These are phyloP conservation scores for Nesidiocoris tenuis DNA, from an alignment of 2,888 invertebrate genomes.

Conservation along the genomic window DNA sequence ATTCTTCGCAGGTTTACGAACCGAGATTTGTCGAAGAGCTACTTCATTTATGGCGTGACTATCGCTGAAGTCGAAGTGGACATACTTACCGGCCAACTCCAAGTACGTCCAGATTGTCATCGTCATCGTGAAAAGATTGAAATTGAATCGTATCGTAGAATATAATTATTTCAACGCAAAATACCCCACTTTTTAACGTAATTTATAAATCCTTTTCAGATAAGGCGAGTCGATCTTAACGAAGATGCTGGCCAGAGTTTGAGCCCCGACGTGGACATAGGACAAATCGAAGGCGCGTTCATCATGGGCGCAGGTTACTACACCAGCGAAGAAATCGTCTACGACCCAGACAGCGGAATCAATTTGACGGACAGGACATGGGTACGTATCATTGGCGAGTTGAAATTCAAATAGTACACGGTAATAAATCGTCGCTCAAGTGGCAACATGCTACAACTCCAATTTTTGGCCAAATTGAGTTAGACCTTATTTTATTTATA, in stretches of 20 bases:
- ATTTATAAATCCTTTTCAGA: slow-evolving; percentile 55
- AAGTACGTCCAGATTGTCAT: slow-evolving; percentile 23
- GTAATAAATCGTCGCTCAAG: no score
- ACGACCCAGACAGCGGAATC: slow-evolving; percentile 64
- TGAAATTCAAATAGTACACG: no score
- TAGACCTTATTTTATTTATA: no score
- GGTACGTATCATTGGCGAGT: no score
- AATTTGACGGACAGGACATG: slow-evolving; percentile 75
- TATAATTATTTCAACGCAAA: no score
- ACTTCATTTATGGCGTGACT: slow-evolving; percentile 65
- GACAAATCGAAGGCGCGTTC: slow-evolving; percentile 60
- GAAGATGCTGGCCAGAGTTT: slow-evolving; percentile 75
- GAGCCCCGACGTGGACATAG: slow-evolving; percentile 66
- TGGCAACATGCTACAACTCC: no score
- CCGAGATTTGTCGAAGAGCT: slow-evolving; percentile 54
- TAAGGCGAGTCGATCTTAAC: slow-evolving; percentile 67
- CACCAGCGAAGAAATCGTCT: slow-evolving; percentile 70
- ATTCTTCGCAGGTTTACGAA: background rate
- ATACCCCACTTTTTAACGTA: no score
- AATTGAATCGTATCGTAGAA: no score
- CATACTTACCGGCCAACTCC: slow-evolving; percentile 38
- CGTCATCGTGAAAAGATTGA: no score
- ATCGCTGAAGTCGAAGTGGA: slow-evolving; percentile 69
- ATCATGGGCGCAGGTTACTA: slow-evolving; percentile 68
- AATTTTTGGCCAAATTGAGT: no score